Base-by-base conservation (phyloP, 1,140 invertebrate species). In the Caenorhabditis brenneri region DNA sequence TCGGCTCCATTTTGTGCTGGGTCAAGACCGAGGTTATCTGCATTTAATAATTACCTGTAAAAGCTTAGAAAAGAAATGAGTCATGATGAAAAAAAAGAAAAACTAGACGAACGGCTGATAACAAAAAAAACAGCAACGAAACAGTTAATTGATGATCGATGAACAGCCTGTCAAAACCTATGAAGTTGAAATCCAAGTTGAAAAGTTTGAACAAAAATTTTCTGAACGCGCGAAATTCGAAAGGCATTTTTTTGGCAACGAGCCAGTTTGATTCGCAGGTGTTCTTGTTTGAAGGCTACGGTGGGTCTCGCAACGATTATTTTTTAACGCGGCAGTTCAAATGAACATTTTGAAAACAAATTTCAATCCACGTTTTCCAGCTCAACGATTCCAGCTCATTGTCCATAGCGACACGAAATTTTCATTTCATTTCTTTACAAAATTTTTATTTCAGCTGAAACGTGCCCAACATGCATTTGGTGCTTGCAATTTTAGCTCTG, bases 181-280 rank as follows among this genome's bases (percentile, higher is more conserved):
- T n/a, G n/a, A n/a, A n/a, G n/a, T n/a, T n/a, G n/a, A n/a, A n/a
- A n/a, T n/a, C n/a, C n/a, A n/a, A n/a, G n/a, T n/a, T 3, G 24
- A 15, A 46, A 39, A 9, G 36, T 4, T n/a, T 7, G 15, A 42
- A 65, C 19, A 42, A 65, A 36, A n/a, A n/a, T n/a, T n/a, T n/a
- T 74, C 22, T n/a, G 58, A 74, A 74, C 65, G 65, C 65, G 65
- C 65, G 65, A 74, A 74, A 74, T 74, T 74, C 65, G 65, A 74
- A 74, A 74, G 36, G 65, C 3, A 33, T 9, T 74, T 74, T 65
- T 74, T 74, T 74, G 65, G 65, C n/a, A 74, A 33, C 29, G 65
- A 46, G 65, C 65, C 36, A 74, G 65, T 74, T 74, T 74, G 65
- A 74, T 74, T 24, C 36, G 65, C 65, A 74, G 65, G 65, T 7